Evolutionary conservation across 2,888 invertebrate genomes (phyloP).

Genomic region (Leucophenga maculata): DNA sequence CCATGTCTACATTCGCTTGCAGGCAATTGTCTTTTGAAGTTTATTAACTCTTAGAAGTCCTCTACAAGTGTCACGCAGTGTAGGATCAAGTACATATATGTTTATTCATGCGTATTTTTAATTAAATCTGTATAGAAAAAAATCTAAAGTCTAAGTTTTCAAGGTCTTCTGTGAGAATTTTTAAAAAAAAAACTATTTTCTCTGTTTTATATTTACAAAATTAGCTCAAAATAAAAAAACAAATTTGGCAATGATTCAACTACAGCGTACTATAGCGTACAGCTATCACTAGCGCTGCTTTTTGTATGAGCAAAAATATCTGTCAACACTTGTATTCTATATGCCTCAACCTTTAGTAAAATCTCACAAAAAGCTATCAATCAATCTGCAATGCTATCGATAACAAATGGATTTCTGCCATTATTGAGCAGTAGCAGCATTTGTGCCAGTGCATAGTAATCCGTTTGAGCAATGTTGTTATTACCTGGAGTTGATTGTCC

Average conservation of each 20-base stretch:
- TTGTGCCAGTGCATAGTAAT: slow-evolving; percentile 64
- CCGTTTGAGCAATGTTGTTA: slow-evolving; percentile 41
- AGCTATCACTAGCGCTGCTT: slow-evolving; percentile 24
- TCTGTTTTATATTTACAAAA: slow-evolving; percentile 35
- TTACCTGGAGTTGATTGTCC: slow-evolving; percentile 82
- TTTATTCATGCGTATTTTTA: too few relatives aligned
- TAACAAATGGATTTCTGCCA: slow-evolving; percentile 60
- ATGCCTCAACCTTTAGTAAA: neutral
- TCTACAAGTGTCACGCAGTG: too few relatives aligned
- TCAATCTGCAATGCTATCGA: too few relatives aligned
- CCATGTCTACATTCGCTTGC: too few relatives aligned
- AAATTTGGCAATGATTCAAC: slow-evolving; percentile 41
- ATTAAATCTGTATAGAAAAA: slow-evolving; percentile 31
- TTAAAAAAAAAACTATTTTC: slow-evolving; percentile 52
- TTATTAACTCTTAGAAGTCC: too few relatives aligned
- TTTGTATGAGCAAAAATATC: neutral
- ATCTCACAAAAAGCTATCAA: slow-evolving; percentile 45
- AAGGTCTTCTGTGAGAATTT: slow-evolving; percentile 59
- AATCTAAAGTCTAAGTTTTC: slow-evolving; percentile 45
- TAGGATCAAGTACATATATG: too few relatives aligned
- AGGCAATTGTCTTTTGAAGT: too few relatives aligned
- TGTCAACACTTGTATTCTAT: neutral
- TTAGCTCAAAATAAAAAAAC: slow-evolving; percentile 21
- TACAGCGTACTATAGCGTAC: slow-evolving; percentile 27
- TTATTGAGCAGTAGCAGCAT: slow-evolving; percentile 65